Evolutionary conservation across 2,113 vertebrate genomes (phyloP).

Genomic region (Lepus europaeus): DNA sequence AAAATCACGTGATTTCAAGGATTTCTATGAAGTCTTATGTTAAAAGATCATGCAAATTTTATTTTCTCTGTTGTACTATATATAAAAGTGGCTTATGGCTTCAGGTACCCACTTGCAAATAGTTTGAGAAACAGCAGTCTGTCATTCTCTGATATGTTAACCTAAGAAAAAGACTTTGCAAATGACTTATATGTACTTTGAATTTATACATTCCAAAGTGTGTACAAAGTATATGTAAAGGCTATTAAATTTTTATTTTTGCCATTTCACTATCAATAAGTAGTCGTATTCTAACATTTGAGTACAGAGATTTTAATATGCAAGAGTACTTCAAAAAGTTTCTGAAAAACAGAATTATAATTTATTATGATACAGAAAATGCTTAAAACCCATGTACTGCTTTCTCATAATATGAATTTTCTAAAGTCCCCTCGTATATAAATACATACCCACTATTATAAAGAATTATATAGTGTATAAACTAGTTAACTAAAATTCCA

Average conservation of each 20-base stretch:
- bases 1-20: conserved; percentile 19
- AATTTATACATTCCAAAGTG: background rate
- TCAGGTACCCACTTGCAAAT: conserved; percentile 28
- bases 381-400: too few relatives aligned
- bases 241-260: conserved; percentile 9
- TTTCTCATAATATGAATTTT: too few relatives aligned
- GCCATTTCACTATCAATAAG: conserved; percentile 48
- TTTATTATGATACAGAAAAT: too few relatives aligned
- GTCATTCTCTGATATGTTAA: conserved; percentile 36
- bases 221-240: background rate
- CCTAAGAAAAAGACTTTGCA: background rate
- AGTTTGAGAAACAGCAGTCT: background rate
- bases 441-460: background rate
- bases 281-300: conserved; percentile 6
- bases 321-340: too few relatives aligned
- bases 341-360: too few relatives aligned
- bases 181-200: background rate
- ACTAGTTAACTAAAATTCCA: conserved; percentile 13
- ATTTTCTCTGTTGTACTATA: background rate
- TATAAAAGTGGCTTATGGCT: conserved; percentile 39
- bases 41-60: conserved; percentile 56
- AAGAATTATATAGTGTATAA: background rate
- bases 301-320: conserved; percentile 46
- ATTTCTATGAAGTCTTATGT: conserved; percentile 31
- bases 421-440: too few relatives aligned